Evolutionary conservation across 2,888 invertebrate genomes (phyloP).

Genomic region (Cosmia pyralina): DNA sequence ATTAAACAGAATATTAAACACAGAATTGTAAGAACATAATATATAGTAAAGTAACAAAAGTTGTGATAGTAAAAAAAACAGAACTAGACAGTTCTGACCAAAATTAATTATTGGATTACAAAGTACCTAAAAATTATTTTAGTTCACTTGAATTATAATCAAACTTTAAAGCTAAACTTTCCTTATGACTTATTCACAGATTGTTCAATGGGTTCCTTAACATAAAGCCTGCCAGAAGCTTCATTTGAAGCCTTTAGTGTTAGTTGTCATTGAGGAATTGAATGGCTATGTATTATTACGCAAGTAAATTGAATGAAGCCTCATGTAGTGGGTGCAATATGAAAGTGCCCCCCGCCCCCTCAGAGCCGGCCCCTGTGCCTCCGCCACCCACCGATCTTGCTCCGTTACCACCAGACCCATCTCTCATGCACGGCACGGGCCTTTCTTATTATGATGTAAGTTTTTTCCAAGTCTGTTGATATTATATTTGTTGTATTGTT

Average conservation of each 20-base stretch:
- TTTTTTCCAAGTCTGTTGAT: slow-evolving; percentile 41
- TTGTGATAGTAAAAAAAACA: not conserved
- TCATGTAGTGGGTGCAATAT: slow-evolving; percentile 90
- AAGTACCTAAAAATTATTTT: not conserved
- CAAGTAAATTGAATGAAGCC: slow-evolving; percentile 92
- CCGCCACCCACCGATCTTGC: slow-evolving; percentile 81
- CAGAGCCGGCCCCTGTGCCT: slow-evolving; percentile 78
- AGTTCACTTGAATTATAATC: not conserved
- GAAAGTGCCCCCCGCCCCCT: slow-evolving; percentile 84
- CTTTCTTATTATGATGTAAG: slow-evolving; percentile 87
- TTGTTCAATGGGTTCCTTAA: slow-evolving; percentile 75
- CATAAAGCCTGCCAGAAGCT: slow-evolving; percentile 69
- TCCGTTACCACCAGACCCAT: slow-evolving; percentile 79
- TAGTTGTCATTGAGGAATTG: slow-evolving; percentile 79
- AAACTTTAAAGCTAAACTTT: not conserved
- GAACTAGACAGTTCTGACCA: not conserved
- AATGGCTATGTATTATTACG: slow-evolving; percentile 93
- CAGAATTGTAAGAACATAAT: not conserved
- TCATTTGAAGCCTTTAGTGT: slow-evolving; percentile 70
- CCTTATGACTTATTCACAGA: slow-evolving; percentile 62
- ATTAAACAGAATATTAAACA: not conserved
- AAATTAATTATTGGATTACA: not conserved
- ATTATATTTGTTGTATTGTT: slow-evolving; percentile 2
- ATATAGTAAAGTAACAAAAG: not conserved
- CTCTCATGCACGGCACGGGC: slow-evolving; percentile 82